phyloP scores from a whole-genome alignment of 2,113 vertebrate species.

The Podocnemis expansa region DNA sequence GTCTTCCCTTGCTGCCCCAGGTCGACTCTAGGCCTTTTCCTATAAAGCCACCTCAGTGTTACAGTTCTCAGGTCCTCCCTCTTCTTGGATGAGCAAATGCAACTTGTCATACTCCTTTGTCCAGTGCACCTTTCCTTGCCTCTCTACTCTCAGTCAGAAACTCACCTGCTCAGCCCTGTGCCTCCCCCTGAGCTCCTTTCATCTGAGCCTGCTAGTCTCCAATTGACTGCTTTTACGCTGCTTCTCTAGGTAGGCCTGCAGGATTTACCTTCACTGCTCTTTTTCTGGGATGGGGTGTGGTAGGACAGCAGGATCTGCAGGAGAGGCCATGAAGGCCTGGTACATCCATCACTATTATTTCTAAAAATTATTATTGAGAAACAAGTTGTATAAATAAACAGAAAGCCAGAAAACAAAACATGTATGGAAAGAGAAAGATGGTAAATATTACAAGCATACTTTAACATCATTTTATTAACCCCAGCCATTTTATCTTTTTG shows the following conservation, averaged over 20 bases:
- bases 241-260: not conserved
- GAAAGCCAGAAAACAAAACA: not conserved
- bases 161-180: not conserved
- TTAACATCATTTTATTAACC: rapidly evolving
- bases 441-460: rapidly evolving
- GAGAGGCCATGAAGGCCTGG: not conserved
- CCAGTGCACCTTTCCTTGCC: not conserved
- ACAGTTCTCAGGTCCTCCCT: not conserved
- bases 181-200: not conserved
- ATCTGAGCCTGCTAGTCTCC: not conserved
- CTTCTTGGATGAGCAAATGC: not conserved
- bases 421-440: not conserved
- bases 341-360: not conserved
- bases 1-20: too few relatives aligned
- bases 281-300: not conserved
- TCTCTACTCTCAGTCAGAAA: not conserved
- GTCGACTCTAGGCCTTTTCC: not conserved
- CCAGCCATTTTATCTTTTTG: not conserved
- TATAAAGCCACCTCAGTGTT: not conserved
- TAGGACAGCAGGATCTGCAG: not conserved
- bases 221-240: not conserved
- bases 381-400: not conserved
- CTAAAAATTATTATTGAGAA: not conserved
- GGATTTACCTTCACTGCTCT: not conserved
- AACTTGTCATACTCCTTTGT: not conserved